Percentiles rank a stretch among this genome's conserved stretches.
Conservation (phyloP, 2,113 vertebrate species). For the Tachysurus fulvidraco region DNA sequence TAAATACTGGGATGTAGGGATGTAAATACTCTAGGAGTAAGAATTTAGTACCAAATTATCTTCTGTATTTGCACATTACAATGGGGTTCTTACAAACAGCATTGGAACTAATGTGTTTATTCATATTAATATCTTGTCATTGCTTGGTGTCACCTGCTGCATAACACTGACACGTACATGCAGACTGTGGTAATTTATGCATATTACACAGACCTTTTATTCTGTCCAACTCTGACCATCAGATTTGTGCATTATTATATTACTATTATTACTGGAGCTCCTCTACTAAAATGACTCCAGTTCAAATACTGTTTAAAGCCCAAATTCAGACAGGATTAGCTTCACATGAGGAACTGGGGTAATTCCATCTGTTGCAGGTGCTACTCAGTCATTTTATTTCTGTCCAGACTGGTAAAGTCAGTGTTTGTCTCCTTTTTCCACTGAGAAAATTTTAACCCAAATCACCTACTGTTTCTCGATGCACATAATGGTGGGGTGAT, state of each 20-base stretch:
- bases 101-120: background rate
- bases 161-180: background rate
- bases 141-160: background rate
- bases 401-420: background rate
- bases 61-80: background rate
- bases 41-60: background rate
- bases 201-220: background rate
- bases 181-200: background rate
- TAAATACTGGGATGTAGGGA: too few relatives aligned
- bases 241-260: background rate
- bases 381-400: background rate
- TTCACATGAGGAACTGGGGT: background rate
- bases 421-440: background rate
- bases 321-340: background rate
- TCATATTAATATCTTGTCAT: background rate
- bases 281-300: background rate
- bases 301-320: background rate
- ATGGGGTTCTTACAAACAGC: background rate
- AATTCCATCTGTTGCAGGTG: conserved; percentile 1
- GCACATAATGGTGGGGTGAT: background rate
- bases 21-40: background rate
- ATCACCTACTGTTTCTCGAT: background rate
- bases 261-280: background rate
- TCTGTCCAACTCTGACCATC: background rate
- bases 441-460: background rate